Percentiles rank a stretch among this genome's conserved stretches.
These are phyloP conservation scores for Rhinatrema bivittatum DNA, from an alignment of 2,797 vertebrate species.

Conservation along the genomic window DNA sequence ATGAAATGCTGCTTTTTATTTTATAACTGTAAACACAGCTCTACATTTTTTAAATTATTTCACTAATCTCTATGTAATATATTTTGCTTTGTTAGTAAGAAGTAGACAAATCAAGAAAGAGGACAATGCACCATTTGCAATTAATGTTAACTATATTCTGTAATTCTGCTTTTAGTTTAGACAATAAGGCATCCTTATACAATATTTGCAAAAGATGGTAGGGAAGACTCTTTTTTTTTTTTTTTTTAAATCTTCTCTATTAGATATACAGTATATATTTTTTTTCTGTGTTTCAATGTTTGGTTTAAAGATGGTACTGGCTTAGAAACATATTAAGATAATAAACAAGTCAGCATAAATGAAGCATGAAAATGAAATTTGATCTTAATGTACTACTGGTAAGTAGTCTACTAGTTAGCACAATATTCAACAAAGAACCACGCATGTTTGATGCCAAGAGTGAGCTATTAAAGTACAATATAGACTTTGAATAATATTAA, in stretches of 20 bases:
- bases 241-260: neutral
- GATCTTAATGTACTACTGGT: slow-evolving; percentile 24
- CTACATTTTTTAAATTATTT: no score
- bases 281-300: slow-evolving; percentile 3
- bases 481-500: no score
- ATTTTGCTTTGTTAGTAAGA: no score
- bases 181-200: slow-evolving; percentile 6
- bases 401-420: slow-evolving; percentile 20
- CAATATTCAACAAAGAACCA: slow-evolving; percentile 15
- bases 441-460: slow-evolving; percentile 8
- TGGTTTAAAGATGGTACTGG: slow-evolving; percentile 10
- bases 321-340: slow-evolving; percentile 10
- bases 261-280: neutral
- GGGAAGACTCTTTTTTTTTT: neutral
- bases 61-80: no score
- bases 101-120: no score
- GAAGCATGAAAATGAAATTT: slow-evolving; percentile 1
- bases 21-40: no score
- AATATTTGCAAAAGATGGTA: slow-evolving; percentile 11
- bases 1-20: no score
- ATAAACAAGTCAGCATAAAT: neutral
- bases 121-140: no score
- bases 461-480: slow-evolving; percentile 1
- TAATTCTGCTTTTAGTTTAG: neutral
- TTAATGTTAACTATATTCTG: no score